Base-by-base conservation (phyloP, 2,113 vertebrate genomes). In the Hirundichthys speculiger region DNA sequence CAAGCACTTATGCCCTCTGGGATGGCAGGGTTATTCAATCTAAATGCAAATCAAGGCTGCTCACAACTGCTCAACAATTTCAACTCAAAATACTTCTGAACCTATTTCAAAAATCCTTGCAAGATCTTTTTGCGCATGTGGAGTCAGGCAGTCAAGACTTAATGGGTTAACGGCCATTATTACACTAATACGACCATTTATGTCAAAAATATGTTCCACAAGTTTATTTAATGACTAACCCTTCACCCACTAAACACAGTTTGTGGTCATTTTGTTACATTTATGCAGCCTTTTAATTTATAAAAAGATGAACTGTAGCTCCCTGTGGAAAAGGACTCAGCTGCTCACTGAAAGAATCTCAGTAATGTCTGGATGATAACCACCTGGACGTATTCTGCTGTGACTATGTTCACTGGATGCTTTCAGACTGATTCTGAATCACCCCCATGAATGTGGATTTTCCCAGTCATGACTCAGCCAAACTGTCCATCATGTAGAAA, bases 381-480 rank as follows among this genome's bases (percentile, higher is more conserved):
- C 15, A 60, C 14, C 24, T 27, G 0, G 40, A 54, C 4, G 22
- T 14, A 21, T 59, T 57, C 24, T 43, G 3, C 43, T 15, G 0
- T 4, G 47, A 21, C 14, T 43, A 22, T 55, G 56, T 63, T 34
- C 27, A 3, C 9, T 60, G 59, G 38, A 25, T 55, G 20, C 15
- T 51, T 34, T 48, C 11, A 56, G 40, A 53, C n/a, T 49, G 42
- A 52, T 34, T 34, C 30, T 34, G 6, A 27, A 27, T 27, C 27
- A 27, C 27, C 27, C 27, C 27, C 27, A 27, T 4, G 27, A 27
- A 27, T 27, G 27, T 4, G 8, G 8, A 27, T 8, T 27, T 73
- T 62, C 75, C 73, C 58, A 57, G 40, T 10, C n/a, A 14, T 73
- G 64, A 83, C 63, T 83, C 79, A 71, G 50, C 1, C 42, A n/a